phyloP scores from a whole-genome alignment of 2,888 invertebrate species.

The Pristionchus entomophagus region DNA sequence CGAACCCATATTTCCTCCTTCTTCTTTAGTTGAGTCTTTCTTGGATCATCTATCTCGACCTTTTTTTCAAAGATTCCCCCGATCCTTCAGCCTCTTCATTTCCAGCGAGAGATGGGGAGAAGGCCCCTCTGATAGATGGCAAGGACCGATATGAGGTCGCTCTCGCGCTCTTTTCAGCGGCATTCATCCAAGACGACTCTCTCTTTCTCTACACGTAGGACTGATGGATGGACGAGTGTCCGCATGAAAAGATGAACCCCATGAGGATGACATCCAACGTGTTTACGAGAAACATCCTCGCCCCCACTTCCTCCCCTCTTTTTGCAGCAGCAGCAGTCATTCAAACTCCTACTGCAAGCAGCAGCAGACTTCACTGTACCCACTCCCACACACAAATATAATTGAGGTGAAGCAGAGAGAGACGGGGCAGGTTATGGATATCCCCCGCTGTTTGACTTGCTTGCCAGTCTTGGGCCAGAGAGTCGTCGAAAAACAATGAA shows the following conservation, averaged over 20 bases:
- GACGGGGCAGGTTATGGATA: neutral
- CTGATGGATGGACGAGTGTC: neutral
- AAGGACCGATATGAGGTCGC: too few species aligned
- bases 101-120: too few species aligned
- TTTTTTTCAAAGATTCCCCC: too few species aligned
- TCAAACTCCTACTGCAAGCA: too few species aligned
- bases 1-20: too few species aligned
- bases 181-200: constrained; percentile 3
- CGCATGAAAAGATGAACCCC: neutral
- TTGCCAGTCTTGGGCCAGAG: neutral
- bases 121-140: too few species aligned
- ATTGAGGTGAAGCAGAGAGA: neutral
- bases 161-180: neutral
- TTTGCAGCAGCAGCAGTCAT: too few species aligned
- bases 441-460: neutral
- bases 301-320: neutral
- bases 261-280: neutral
- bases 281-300: neutral
- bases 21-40: too few species aligned
- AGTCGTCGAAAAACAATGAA: constrained; percentile 7
- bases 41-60: too few species aligned
- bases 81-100: too few species aligned
- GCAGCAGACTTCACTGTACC: too few species aligned
- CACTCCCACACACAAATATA: neutral
- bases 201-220: neutral